Evolutionary conservation across 2,888 invertebrate species (phyloP), one percentile per base, ranked within the genome.

Genomic region (Erebia ligea): DNA sequence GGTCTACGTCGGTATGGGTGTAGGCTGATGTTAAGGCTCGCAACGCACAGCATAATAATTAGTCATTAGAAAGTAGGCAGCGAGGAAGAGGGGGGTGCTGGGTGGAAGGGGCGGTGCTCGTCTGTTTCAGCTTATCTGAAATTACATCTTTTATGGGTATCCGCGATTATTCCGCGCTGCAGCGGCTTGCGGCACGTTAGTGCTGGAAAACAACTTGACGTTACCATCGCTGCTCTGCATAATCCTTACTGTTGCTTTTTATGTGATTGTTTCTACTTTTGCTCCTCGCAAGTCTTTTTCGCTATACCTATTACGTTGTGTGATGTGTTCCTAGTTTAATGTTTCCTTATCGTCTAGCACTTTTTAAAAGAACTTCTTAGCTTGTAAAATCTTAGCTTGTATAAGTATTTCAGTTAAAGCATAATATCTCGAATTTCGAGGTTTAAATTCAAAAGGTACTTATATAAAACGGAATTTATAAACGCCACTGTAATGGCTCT

Each of bases 91-190:
- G 70, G 64, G 76, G 73, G 75, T 72, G 75, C 67, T 68, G 76
- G 83, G 83, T 79, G 85, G 82, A 73, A 79, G 81, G 83, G 91
- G 91, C 88, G 90, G 89, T 79, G 91, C 90, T 90, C 92, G 92
- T 92, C 92, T 92, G 91, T 93, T 93, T 92, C 92, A 92, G 92
- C 91, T 92, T 92, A 93, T 93, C 93, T 93, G 92, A 93, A 93
- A 93, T 93, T 93, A 93, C 93, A 93, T 93, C 93, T 93, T 92
- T 93, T 93, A 93, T 92, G 93, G 92, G 91, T 90, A 93, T 91
- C 92, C 89, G 92, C 92, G 93, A 93, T 93, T 92, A 92, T 93
- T 92, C 92, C 90, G 91, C 91, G 91, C 90, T 91, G 92, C 92
- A 92, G 91, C 88, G 89, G 84, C 90, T 90, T 90, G 91, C 86